Base-by-base conservation (phyloP, 2,113 vertebrate species). In the Boulengeromyrus knoepffleri region DNA sequence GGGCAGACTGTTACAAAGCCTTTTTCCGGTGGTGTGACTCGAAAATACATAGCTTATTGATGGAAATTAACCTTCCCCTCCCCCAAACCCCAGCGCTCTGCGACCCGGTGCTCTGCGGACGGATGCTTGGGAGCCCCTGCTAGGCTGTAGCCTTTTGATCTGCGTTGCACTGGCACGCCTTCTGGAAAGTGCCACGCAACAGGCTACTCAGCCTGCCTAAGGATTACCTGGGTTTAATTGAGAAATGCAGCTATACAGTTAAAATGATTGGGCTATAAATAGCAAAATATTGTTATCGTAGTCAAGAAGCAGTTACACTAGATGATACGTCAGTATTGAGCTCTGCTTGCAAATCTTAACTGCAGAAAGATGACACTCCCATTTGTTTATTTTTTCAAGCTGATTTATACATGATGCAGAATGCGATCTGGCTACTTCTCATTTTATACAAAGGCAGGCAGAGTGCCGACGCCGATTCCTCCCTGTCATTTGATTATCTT, bases 351-450 rank as follows among this genome's bases (percentile, higher is more conserved):
- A 15, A 36, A 36, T 74, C 31, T 36, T 36, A 74, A 36, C 27
- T 74, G 66, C 31, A 74, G 27, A 74, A 74, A 74, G 70, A 74
- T 74, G 70, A 74, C 31, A 13, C 31, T 74, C 70, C 10, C 12
- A 74, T 74, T 74, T 36, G 12, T 36, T 74, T 36, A 74, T 36
- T 31, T 15, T 50, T 74, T 5, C 66, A 31, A 36, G 36, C 45
- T 83, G 31, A 83, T 83, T 83, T 83, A 45, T 45, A 19, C 36
- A 15, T 83, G 88, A 88, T 85, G 92, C 89, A 85, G 90, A 49
- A 92, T 92, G 85, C 91, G 86, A 80, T 92, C 91, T 86, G 12
- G 47, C 39, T 24, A 90, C 89, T 92, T 70, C 45, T 80, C 88
- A 92, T 92, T 91, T 53, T 88, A 36, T 88, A 85, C 39, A 90